phyloP scores from a whole-genome alignment of 2,113 vertebrate species.

The Alligator mississippiensis region DNA sequence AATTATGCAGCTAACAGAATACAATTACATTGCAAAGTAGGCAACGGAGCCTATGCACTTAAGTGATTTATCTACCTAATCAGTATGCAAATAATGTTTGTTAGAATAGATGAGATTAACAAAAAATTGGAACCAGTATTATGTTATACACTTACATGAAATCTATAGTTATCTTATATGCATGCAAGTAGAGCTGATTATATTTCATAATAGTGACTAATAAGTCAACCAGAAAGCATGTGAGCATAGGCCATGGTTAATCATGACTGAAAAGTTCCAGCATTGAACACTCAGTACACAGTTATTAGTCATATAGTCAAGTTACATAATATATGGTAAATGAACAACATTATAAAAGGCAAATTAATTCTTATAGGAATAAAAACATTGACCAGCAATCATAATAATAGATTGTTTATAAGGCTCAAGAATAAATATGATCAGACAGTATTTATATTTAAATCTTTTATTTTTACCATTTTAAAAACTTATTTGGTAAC shows the following conservation, averaged over 20 bases:
- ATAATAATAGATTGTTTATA: background rate
- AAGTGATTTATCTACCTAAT: too few species aligned
- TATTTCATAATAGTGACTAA: conserved; percentile 54
- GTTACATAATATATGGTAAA: conserved; percentile 65
- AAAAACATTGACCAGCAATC: background rate
- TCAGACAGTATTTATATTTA: background rate
- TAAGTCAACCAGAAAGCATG: conserved; percentile 47
- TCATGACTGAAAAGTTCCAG: conserved; percentile 66
- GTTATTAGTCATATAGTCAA: conserved; percentile 42
- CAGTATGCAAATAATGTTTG: too few species aligned
- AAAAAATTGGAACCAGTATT: too few species aligned
- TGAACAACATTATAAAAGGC: conserved; percentile 1
- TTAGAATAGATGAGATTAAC: too few species aligned
- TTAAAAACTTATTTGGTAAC: conserved; percentile 9
- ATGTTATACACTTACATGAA: too few species aligned
- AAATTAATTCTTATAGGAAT: background rate
- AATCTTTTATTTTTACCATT: conserved; percentile 30
- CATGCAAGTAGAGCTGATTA: too few species aligned
- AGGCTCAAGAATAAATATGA: background rate
- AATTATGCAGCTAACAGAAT: too few species aligned
- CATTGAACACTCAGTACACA: conserved; percentile 58
- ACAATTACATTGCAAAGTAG: too few species aligned
- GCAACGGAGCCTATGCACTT: too few species aligned
- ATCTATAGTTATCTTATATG: too few species aligned
- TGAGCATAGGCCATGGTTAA: conserved; percentile 39